A percentile compares a stretch with the other conserved stretches of the same genome.
Conservation (phyloP, 2,797 vertebrate species). For the Aratinga solstitialis region DNA sequence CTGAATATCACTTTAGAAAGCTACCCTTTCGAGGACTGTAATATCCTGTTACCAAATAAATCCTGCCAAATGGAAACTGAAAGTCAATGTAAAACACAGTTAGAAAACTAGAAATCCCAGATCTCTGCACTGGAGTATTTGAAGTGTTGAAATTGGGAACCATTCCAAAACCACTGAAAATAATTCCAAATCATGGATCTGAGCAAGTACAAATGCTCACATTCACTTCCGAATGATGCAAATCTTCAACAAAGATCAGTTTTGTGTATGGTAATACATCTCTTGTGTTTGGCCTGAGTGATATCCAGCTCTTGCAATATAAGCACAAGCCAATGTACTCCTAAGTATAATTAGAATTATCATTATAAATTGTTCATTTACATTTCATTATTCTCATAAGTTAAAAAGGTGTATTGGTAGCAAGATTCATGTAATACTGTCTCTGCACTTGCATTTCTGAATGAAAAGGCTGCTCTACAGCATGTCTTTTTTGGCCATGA, state of each 20-base stretch:
- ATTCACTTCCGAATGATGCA: background rate
- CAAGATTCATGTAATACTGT: slow-evolving; percentile 1
- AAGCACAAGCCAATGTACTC: slow-evolving; percentile 43
- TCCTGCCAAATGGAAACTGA: background rate
- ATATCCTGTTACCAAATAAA: slow-evolving; percentile 21
- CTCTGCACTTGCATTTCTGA: background rate
- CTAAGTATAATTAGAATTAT: slow-evolving; percentile 42
- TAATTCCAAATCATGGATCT: background rate
- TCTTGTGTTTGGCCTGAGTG: background rate
- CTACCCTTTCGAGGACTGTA: background rate
- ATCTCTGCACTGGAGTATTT: background rate
- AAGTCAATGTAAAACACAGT: background rate
- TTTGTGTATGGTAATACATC: background rate
- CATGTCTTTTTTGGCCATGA: background rate
- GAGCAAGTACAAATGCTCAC: background rate
- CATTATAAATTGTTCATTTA: slow-evolving; percentile 19
- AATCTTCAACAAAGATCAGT: background rate
- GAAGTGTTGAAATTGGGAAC: background rate
- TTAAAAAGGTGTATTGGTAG: slow-evolving; percentile 8
- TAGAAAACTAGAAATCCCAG: background rate
- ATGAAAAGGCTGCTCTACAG: background rate
- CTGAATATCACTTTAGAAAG: background rate
- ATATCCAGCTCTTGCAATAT: background rate
- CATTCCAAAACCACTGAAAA: background rate
- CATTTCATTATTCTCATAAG: background rate